Evolutionary conservation across 2,888 invertebrate species (phyloP).

Genomic region (Caradrina clavipalpis): DNA sequence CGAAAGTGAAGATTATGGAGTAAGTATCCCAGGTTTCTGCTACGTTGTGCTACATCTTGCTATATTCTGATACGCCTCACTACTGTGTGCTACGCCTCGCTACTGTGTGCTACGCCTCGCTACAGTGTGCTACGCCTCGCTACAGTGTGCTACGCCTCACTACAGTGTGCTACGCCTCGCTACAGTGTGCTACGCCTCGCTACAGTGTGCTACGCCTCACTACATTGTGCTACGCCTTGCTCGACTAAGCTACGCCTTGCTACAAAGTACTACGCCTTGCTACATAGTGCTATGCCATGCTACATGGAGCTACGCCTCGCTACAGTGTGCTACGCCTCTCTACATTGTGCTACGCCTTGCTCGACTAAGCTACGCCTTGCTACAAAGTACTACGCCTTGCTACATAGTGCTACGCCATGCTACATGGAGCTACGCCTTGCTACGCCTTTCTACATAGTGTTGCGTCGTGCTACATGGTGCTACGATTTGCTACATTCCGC

Average conservation of each 20-base stretch:
- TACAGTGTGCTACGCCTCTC: not conserved
- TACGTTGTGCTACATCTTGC: not conserved
- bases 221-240: no score
- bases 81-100: not conserved
- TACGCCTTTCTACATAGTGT: no score
- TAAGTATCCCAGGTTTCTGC: no score
- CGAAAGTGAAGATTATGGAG: no score
- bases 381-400: no score
- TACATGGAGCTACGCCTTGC: not conserved
- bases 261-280: not conserved
- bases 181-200: not conserved
- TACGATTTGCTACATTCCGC: no score
- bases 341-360: no score
- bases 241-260: not conserved
- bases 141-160: not conserved
- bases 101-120: not conserved
- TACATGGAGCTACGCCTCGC: not conserved
- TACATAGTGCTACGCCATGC: not conserved
- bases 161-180: not conserved
- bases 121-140: not conserved
- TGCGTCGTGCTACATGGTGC: no score
- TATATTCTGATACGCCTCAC: not conserved
- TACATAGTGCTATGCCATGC: not conserved
- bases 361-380: no score
- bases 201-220: not conserved